A percentile compares a stretch with the other conserved stretches of the same genome.
These are phyloP conservation scores for Crypturellus undulatus DNA, from an alignment of 2,113 vertebrate genomes.

Conservation along the genomic window DNA sequence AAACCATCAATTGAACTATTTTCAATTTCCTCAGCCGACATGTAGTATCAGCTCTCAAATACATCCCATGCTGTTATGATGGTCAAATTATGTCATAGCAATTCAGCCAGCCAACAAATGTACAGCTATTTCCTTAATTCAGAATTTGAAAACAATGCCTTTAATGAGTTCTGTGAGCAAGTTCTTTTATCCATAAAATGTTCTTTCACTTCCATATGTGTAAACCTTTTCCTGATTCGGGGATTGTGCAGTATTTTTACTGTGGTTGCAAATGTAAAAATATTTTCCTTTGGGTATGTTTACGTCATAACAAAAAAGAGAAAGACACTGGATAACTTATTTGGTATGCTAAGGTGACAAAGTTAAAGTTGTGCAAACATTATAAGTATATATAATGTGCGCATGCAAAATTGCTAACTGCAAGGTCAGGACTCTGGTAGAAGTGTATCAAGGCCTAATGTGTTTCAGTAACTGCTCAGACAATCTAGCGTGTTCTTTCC, in stretches of 20 bases:
- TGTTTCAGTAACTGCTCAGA: accelerated
- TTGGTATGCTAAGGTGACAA: not conserved
- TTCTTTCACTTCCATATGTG: not conserved
- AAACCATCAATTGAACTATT: slow-evolving; percentile 20
- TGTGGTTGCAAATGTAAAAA: not conserved
- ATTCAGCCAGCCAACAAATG: slow-evolving; percentile 5
- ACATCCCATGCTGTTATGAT: not conserved
- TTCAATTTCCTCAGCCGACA: slow-evolving; percentile 44
- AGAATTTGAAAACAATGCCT: not conserved
- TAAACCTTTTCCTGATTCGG: not conserved
- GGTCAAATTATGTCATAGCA: not conserved
- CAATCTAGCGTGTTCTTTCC: not conserved
- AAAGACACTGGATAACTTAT: accelerated
- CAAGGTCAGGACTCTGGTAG: not conserved
- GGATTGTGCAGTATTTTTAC: not conserved
- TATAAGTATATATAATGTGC: not conserved
- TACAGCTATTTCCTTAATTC: not conserved
- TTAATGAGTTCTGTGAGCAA: not conserved
- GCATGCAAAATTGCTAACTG: not conserved
- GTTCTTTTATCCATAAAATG: not conserved
- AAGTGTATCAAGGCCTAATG: not conserved
- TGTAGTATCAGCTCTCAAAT: not conserved
- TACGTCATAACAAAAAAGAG: accelerated
- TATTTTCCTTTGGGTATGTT: not conserved
- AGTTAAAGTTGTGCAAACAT: not conserved